Evolutionary conservation across 2,888 invertebrate species (phyloP), one percentile per base, ranked within the genome.

Genomic region (Celastrina argiolus): DNA sequence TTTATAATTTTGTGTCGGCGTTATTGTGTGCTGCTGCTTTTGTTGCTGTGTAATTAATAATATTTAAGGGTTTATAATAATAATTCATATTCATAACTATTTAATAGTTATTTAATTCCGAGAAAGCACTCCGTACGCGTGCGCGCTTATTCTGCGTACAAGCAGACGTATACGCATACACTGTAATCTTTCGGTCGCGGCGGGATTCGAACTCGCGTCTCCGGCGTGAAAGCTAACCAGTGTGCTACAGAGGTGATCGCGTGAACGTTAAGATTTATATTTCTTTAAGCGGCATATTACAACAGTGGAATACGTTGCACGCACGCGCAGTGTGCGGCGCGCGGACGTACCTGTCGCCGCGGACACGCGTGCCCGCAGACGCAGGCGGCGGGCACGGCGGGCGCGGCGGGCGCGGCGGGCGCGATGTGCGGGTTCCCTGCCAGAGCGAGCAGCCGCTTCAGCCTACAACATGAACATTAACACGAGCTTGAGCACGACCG

Each of bases 381-480:
- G 77, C 18, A 78, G 79, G 73, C 93, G 93, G 8, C 92, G 87
- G 0, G 93, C 93, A 76, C 93, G 94, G n/a, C 81, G 80, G 75
- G 93, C 93, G 56, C 91, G 93, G 10, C 92, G 87, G 0, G 93
- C 93, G 76, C 93, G 94, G n/a, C 81, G 80, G 75, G 93, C 93
- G 56, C 91, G 83, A 68, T 83, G 83, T 67, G 82, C 83, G 76
- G 74, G 77, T 88, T 88, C 61, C 93, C 93, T 0, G 91, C 93
- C 58, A 94, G 76, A 0, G 93, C 91, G 10, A 94, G 76, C 41
- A 94, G 76, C 0, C 93, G 92, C 73, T 91, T 87, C 63, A 94
- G 73, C 14, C 93, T 92, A 71, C 0, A 68, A 65, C 6, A 41
- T n/a, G n/a, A n/a, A n/a, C n/a, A n/a, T n/a, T n/a, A n/a, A n/a